Conservation (phyloP, 30 jellyfish, hydroid and myxozoan genomes). For the Turritopsis dohrnii region DNA sequence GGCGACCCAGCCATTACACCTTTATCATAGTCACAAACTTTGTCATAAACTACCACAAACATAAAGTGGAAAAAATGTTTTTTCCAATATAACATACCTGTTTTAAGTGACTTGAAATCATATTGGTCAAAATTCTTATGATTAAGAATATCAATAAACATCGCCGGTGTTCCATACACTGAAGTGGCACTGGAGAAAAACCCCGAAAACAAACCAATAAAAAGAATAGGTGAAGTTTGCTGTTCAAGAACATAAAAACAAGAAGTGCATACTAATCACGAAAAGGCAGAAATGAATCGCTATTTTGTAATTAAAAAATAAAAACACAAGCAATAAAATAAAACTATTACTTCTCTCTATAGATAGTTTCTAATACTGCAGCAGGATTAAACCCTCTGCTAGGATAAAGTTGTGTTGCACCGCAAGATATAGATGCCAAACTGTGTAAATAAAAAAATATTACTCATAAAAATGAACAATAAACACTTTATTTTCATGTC, state of each 20-base stretch:
- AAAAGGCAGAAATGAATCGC: too few species aligned
- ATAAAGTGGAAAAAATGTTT: not conserved
- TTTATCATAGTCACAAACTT: conserved; percentile 15
- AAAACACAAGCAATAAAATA: not conserved
- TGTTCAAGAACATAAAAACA: not conserved
- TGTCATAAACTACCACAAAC: not conserved
- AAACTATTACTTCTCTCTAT: conserved; percentile 56
- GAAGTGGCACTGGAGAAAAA: conserved; percentile 38
- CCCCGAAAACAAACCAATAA: not conserved
- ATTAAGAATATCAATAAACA: conserved; percentile 89
- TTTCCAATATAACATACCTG: conserved; percentile 43
- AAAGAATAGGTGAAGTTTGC: not conserved
- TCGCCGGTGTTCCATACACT: conserved; percentile 91
- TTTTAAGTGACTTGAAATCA: conserved; percentile 53
- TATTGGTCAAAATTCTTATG: conserved; percentile 47
- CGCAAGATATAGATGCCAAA: conserved; percentile 53
- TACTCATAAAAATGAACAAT: not conserved
- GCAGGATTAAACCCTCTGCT: conserved; percentile 79
- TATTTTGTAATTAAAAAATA: not conserved
- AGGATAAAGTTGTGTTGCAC: conserved; percentile 81
- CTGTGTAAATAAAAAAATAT: conserved; percentile 32
- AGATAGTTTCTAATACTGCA: conserved; percentile 54
- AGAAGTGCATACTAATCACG: too few species aligned
- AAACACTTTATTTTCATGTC: not conserved
- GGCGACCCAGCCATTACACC: conserved; percentile 98